Evolutionary conservation across 1,140 invertebrate genomes (phyloP), one percentile per base, ranked within the genome.

Genomic region (Drosophila tsacasi): DNA sequence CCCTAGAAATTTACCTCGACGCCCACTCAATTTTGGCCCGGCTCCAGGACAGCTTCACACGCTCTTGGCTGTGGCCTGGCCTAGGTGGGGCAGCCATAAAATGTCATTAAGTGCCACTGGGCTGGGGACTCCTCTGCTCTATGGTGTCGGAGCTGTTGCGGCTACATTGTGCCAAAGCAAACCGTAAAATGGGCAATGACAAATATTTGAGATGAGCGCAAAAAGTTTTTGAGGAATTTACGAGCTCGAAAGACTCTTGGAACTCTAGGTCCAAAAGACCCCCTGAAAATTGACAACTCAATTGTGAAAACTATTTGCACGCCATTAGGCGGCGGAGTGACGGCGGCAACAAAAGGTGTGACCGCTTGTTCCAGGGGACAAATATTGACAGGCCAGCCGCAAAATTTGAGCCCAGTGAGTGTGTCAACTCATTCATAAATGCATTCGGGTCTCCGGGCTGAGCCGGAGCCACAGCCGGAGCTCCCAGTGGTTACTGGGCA

Each of bases 271-370:
- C 15, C 44, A 21, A 21, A 46, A 46, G 42, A 21, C 6, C 42
- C 47, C 54, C n/a, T 9, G 50, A 55, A 80, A 80, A 74, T 79
- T 80, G 76, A 79, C 77, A 80, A 80, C 76, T 80, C 77, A 79
- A 80, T 80, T 80, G 68, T 66, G 76, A 79, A 79, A 79, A 79
- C 77, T 79, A 80, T 80, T 80, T 80, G 76, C 77, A 80, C 49
- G 68, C 76, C 67, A 80, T 80, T 80, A 79, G 76, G 68, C 68
- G 76, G 57, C 68, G 76, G 57, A 62, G 58, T 47, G 68, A 54
- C 44, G 23, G 58, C 55, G n/a, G 50, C 55, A 59, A 71, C 58
- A 79, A 64, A 57, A 72, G 76, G 76, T 79, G 76, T 64, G 40
- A 71, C 54, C 57, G 39, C 35, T 32, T 60, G 69, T 46, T 44